phyloP scores from a whole-genome alignment of 2,888 invertebrate species.

The Scaptomyza parva region DNA sequence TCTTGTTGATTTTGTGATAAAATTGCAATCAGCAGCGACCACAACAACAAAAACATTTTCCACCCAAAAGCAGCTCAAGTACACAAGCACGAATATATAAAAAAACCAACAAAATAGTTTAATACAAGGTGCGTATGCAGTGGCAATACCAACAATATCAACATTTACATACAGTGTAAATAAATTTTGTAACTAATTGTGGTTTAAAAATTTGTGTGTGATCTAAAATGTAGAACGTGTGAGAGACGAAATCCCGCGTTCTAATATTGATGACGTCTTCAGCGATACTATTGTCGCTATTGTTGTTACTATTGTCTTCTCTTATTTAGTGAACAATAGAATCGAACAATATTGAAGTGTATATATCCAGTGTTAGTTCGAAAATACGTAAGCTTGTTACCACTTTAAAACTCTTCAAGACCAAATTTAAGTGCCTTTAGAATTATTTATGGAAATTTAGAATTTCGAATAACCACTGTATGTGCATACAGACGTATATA shows the following conservation, averaged over 20 bases:
- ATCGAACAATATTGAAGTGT: constrained; percentile 23
- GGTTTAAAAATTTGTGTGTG: constrained; percentile 25
- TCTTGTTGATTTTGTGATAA: constrained; percentile 80
- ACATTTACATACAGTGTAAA: constrained; percentile 32
- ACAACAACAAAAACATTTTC: constrained; percentile 63
- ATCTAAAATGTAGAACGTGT: constrained; percentile 64
- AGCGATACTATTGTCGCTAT: constrained; percentile 41
- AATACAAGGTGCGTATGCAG: constrained; percentile 70
- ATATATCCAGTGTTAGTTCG: not conserved
- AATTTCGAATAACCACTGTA: not conserved
- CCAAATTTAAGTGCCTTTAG: not conserved
- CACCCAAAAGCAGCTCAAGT: constrained; percentile 58
- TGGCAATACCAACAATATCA: constrained; percentile 29
- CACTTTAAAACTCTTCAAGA: not conserved
- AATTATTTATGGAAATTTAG: not conserved
- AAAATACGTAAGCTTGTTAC: not conserved
- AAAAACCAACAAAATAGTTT: constrained; percentile 41
- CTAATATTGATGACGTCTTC: constrained; percentile 76
- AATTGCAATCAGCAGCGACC: constrained; percentile 74
- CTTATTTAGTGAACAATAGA: constrained; percentile 47
- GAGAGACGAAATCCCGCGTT: constrained; percentile 73
- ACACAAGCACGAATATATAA: constrained; percentile 41
- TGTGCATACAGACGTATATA: constrained; percentile 21
- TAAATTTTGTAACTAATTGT: constrained; percentile 29
- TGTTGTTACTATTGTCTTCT: constrained; percentile 17